A percentile compares a stretch with the other conserved stretches of the same genome.
Conservation (phyloP, 2,113 vertebrate genomes). For the Daphoenositta chrysoptera region DNA sequence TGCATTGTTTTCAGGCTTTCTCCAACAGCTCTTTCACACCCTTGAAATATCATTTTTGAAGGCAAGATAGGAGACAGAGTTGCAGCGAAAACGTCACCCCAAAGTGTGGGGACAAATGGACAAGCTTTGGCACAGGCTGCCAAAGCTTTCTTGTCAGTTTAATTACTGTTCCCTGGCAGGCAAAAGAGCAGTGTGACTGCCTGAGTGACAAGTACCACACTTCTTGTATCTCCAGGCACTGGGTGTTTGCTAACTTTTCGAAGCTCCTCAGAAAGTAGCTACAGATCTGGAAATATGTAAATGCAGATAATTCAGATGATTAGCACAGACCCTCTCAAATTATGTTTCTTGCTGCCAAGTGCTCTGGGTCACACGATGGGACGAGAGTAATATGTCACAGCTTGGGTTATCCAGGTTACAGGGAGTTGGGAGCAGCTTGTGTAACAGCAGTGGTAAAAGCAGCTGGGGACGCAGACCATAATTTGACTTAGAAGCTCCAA, state of each 20-base stretch:
- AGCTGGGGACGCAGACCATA: not conserved
- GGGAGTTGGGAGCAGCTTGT: not conserved
- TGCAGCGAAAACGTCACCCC: constrained; percentile 30
- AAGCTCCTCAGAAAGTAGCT: constrained; percentile 42
- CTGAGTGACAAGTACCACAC: constrained; percentile 47
- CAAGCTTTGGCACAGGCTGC: constrained; percentile 20
- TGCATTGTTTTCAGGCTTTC: constrained; percentile 52
- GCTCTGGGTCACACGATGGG: not conserved
- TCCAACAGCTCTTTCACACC: constrained; percentile 57
- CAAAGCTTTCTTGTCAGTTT: constrained; percentile 50
- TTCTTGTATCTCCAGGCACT: constrained; percentile 37
- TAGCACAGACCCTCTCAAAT: not conserved
- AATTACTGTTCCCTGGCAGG: constrained; percentile 52
- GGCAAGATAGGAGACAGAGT: constrained; percentile 41
- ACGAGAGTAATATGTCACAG: not conserved
- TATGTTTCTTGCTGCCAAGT: not conserved
- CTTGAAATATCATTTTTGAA: constrained; percentile 61
- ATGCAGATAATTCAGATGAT: constrained; percentile 19
- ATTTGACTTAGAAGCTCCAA: not conserved
- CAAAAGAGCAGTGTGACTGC: constrained; percentile 49
- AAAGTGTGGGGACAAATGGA: constrained; percentile 54
- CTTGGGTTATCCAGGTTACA: not conserved
- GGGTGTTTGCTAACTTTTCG: constrained; percentile 40
- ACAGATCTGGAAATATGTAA: constrained; percentile 36
- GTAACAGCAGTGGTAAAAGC: not conserved